Evolutionary conservation across 2,888 invertebrate genomes (phyloP), one percentile per base, ranked within the genome.

Genomic region (Seira sanloemensis): DNA sequence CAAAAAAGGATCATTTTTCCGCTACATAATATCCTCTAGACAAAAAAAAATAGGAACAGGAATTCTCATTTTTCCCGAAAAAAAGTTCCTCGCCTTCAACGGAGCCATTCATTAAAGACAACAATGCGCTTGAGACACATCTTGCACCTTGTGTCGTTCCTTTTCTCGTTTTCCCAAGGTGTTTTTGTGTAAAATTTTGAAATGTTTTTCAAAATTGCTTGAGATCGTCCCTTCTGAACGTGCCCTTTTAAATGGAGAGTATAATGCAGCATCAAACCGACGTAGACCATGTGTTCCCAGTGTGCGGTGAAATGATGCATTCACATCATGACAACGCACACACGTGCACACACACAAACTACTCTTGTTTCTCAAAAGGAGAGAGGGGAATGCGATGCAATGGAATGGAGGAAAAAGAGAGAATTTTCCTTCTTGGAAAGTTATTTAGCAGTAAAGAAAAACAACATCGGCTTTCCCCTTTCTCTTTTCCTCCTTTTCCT

Each of bases 301-400:
- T 18, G 21, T 46, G 50, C 25, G 37, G 76, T 66, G 78, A 19
- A 71, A 78, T 78, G 78, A 69, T 78, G 69, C 78, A 78, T 78
- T 78, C 69, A 78, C 78, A 69, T 78, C 78, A 78, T 78, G 78
- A 24, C 78, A 76, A 46, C 75, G 21, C 27, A 62, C 75, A 25
- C 67, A 37, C 37, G 37, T 37, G 37, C 37, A 76, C 24, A 69
- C 24, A 25, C 12, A 26, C 26, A 5, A 68, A 37, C 37, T 37
- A 37, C 37, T 37, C 37, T 37, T 12, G n/a, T 37, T 12, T 37
- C 37, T 37, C 37, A 4, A 12, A n/a, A n/a, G n/a, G n/a, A n/a
- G 37, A 12, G 12, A 37, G 37, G 4, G 37, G 37, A 37, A 37
- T 4, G n/a, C 5, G 12, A 37, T 37, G 37, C 37, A 37, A 37